Evolutionary conservation across 1,140 invertebrate genomes (phyloP).

Genomic region (Drosophila bocqueti): DNA sequence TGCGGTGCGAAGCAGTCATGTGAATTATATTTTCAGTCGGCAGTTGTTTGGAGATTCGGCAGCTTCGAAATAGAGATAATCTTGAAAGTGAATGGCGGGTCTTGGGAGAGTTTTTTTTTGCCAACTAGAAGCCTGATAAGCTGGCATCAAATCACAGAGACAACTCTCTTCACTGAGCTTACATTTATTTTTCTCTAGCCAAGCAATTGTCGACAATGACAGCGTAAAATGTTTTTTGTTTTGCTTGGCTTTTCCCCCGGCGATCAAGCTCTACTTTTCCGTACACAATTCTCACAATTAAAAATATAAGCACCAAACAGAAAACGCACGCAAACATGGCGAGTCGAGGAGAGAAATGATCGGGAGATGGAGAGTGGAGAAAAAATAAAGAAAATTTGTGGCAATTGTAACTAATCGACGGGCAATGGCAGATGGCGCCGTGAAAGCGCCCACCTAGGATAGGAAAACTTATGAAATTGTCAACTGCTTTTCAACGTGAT

Average conservation of each 20-base stretch:
- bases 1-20: constrained; percentile 67
- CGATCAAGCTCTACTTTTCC: constrained; percentile 60
- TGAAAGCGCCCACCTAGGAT: constrained; percentile 72
- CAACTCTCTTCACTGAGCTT: constrained; percentile 29
- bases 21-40: constrained; percentile 62
- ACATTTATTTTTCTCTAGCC: constrained; percentile 41
- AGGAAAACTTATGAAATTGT: constrained; percentile 79
- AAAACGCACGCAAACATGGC: constrained; percentile 50
- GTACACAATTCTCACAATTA: constrained; percentile 79
- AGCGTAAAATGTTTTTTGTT: constrained; percentile 62
- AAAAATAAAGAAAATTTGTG: constrained; percentile 70
- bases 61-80: constrained; percentile 36
- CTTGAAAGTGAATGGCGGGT: constrained; percentile 68
- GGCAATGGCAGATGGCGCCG: constrained; percentile 59
- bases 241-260: constrained; percentile 44
- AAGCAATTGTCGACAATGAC: constrained; percentile 78
- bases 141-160: not conserved
- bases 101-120: constrained; percentile 14
- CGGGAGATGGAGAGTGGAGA: not conserved
- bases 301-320: constrained; percentile 62
- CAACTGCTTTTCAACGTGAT: constrained; percentile 80
- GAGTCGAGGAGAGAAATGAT: constrained; percentile 23
- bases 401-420: constrained; percentile 82
- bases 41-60: constrained; percentile 50
- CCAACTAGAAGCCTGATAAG: constrained; percentile 16